Percentiles rank a stretch among this genome's conserved stretches.
phyloP scores from a whole-genome alignment of 2,797 vertebrate species.

The Semotilus atromaculatus region DNA sequence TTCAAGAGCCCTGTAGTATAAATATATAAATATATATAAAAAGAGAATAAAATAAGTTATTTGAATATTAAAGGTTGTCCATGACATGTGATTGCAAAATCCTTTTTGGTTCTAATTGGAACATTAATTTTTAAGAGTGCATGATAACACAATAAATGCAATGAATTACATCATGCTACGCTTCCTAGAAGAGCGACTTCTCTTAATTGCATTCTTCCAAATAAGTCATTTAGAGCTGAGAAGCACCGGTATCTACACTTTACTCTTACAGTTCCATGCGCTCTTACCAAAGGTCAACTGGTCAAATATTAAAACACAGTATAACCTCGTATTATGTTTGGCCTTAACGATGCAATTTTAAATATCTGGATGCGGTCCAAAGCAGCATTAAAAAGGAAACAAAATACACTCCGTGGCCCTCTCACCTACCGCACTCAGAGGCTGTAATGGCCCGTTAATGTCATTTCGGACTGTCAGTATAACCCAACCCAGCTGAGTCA shows the following conservation, averaged over 20 bases:
- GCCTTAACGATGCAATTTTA: constrained; percentile 35
- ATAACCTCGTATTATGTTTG: constrained; percentile 50
- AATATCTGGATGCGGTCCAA: constrained; percentile 55
- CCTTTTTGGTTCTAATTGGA: neutral
- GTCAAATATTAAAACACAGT: constrained; percentile 51
- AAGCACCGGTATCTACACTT: neutral
- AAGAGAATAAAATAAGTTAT: neutral
- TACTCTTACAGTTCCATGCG: constrained; percentile 45
- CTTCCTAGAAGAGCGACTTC: neutral
- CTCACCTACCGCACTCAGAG: constrained; percentile 61
- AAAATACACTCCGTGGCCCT: constrained; percentile 63
- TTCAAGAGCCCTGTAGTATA: too few species aligned
- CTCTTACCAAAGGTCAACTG: constrained; percentile 50
- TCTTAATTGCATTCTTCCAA: neutral
- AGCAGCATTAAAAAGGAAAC: constrained; percentile 75
- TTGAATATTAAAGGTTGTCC: neutral
- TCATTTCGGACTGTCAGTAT: constrained; percentile 73
- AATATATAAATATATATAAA: too few species aligned
- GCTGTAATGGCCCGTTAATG: constrained; percentile 69
- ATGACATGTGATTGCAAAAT: neutral
- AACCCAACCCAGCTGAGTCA: constrained; percentile 63
- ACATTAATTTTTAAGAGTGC: neutral
- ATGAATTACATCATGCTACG: neutral
- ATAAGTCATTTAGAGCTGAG: neutral
- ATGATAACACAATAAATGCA: neutral